These are phyloP conservation scores for Achatina immaculata DNA, from an alignment of 1,140 invertebrate species.

Conservation along the genomic window DNA sequence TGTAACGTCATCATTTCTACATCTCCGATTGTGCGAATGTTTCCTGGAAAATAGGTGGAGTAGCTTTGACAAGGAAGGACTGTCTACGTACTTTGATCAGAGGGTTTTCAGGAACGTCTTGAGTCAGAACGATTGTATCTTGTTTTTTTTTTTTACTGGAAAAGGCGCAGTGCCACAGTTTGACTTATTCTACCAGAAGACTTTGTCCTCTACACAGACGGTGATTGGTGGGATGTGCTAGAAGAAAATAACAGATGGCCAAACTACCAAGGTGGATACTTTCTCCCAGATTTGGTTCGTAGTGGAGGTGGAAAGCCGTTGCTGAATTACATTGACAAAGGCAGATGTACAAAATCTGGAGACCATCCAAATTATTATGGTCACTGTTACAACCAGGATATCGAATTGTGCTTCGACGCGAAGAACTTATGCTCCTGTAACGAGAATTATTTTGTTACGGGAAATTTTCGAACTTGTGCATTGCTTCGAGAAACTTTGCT, in stretches of 20 bases:
- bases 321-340: constrained; percentile 1
- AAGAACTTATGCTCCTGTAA: background rate
- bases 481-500: no score
- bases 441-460: background rate
- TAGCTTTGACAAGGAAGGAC: constrained; percentile 6
- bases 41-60: background rate
- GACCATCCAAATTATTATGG: background rate
- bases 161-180: background rate
- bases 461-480: no score
- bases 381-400: constrained; percentile 1
- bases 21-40: background rate
- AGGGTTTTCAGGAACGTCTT: background rate
- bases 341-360: background rate
- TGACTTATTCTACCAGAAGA: no score
- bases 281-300: background rate
- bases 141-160: background rate
- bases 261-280: background rate
- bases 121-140: background rate
- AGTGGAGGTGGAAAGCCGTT: background rate
- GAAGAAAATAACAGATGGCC: background rate
- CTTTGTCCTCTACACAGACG: background rate
- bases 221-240: background rate
- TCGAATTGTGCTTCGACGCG: background rate
- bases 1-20: background rate
- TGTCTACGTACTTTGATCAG: background rate